Percentiles rank a stretch among this genome's conserved stretches.
Conservation (phyloP, 2,113 vertebrate species). For the Solea solea region DNA sequence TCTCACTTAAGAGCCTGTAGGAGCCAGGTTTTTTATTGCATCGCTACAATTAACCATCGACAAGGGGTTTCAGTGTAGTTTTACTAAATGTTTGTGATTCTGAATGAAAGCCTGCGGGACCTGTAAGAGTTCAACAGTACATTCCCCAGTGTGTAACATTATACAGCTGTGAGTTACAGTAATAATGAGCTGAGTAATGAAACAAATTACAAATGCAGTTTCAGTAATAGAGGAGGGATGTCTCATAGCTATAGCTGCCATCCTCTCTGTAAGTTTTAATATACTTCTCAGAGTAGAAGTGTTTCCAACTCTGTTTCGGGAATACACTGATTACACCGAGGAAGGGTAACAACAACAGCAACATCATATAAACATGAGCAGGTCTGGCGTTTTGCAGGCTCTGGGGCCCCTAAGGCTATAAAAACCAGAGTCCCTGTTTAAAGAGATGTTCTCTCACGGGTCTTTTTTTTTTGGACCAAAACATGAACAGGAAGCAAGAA, state of each 20-base stretch:
- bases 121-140: not conserved
- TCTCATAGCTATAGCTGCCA: slow-evolving; percentile 27
- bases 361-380: not conserved
- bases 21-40: slow-evolving; percentile 5
- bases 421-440: too few relatives aligned
- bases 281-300: slow-evolving; percentile 1
- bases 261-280: slow-evolving; percentile 5
- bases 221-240: slow-evolving; percentile 16
- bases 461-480: too few relatives aligned
- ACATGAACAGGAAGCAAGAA: too few relatives aligned
- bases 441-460: too few relatives aligned
- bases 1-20: not conserved
- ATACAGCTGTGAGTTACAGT: slow-evolving; percentile 22
- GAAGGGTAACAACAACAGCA: not conserved
- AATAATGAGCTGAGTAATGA: slow-evolving; percentile 31
- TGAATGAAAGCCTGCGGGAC: not conserved
- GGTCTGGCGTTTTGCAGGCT: not conserved
- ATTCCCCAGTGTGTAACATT: slow-evolving; percentile 12
- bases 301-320: not conserved
- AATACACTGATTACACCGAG: not conserved
- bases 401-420: not conserved
- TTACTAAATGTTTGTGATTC: not conserved
- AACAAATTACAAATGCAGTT: slow-evolving; percentile 10
- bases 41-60: not conserved
- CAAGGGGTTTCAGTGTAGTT: not conserved